Evolutionary conservation across 2,797 vertebrate species (phyloP).

Genomic region (Alectoris magna): DNA sequence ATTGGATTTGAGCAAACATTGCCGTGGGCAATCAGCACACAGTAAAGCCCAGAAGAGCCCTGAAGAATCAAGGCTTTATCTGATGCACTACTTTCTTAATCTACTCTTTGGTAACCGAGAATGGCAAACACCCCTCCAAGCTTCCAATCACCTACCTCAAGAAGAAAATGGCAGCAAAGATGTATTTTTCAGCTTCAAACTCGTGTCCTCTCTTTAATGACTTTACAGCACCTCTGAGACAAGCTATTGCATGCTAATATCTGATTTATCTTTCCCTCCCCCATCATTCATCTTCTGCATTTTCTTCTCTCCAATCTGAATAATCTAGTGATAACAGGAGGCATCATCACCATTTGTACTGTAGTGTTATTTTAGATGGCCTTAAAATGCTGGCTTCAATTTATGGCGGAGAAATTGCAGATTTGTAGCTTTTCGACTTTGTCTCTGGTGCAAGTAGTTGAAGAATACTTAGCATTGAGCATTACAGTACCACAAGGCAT

Average conservation of each 20-base stretch:
- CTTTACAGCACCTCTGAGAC: background rate
- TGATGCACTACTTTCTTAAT: background rate
- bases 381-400: background rate
- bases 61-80: background rate
- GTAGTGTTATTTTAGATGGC: background rate
- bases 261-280: background rate
- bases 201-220: background rate
- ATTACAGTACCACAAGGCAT: background rate
- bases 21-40: background rate
- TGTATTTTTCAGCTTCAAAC: background rate
- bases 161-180: background rate
- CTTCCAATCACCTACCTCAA: background rate
- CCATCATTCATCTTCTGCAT: accelerated
- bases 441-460: background rate
- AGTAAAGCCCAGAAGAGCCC: background rate
- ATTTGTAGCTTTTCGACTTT: background rate
- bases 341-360: accelerated
- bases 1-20: background rate
- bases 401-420: background rate
- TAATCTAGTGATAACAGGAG: background rate
- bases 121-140: background rate
- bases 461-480: background rate
- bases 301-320: background rate
- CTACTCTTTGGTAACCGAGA: background rate
- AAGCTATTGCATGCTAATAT: background rate